Evolutionary conservation across 2,797 vertebrate genomes (phyloP).

Genomic region (Huso huso): DNA sequence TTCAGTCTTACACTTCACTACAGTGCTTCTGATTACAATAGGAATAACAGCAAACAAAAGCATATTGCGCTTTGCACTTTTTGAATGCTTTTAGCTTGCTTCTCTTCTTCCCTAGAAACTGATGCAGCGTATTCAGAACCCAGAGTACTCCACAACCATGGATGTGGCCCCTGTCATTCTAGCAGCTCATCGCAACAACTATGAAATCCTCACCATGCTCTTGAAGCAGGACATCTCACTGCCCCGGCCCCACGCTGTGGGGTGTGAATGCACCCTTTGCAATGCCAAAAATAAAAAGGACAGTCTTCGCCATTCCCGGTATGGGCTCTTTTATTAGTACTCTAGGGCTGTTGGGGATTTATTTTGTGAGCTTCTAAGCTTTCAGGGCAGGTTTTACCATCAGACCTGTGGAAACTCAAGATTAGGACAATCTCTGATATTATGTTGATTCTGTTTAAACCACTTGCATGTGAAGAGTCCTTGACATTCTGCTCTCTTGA

Average conservation of each 20-base stretch:
- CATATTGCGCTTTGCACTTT: too few relatives aligned
- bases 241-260: conserved; percentile 94
- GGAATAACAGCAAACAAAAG: too few relatives aligned
- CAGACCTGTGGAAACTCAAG: too few relatives aligned
- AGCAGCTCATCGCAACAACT: conserved; percentile 97
- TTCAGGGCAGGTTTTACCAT: too few relatives aligned
- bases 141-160: conserved; percentile 97
- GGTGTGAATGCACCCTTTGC: conserved; percentile 94
- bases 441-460: too few relatives aligned
- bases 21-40: too few relatives aligned
- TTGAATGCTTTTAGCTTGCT: conserved; percentile 1
- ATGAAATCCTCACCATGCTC: conserved; percentile 96
- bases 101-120: conserved; percentile 68
- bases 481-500: too few relatives aligned
- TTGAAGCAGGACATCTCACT: conserved; percentile 95
- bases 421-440: too few relatives aligned
- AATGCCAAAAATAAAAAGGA: conserved; percentile 98
- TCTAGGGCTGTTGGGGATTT: too few relatives aligned
- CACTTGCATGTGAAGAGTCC: too few relatives aligned
- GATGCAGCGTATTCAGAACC: conserved; percentile 96
- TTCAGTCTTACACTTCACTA: too few relatives aligned
- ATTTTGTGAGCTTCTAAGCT: too few relatives aligned
- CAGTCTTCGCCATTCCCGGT: conserved; percentile 94
- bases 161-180: conserved; percentile 96
- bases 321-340: neutral